Base-by-base conservation (phyloP, 1,140 invertebrate species). In the Bombus haemorrhoidalis region DNA sequence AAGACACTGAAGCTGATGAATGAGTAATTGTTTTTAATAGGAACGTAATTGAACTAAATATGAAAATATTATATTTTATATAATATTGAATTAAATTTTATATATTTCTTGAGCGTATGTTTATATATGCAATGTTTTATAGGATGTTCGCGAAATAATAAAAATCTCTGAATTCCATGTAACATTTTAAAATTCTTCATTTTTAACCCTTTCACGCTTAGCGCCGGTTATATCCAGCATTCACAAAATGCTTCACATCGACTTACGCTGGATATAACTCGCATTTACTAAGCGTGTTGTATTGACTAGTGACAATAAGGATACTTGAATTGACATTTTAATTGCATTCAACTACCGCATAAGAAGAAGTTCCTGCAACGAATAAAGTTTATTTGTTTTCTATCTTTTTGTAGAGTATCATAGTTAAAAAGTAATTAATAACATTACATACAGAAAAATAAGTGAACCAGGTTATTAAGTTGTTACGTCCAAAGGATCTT, bases 1-100 rank as follows among this genome's bases (percentile, higher is more conserved):
- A 82, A 66, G 83, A 78, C 39, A 72, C 43, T 5, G 82, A 87
- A n/a, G 37, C 15, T 64, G 85, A 89, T n/a, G 71, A 57, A 2
- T 88, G 62, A 85, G 43, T 13, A 71, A 68, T 59, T 53, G 64
- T n/a, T 62, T 5, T 22, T 53, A 53, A 53, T 53, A 53, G 47
- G 18, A 22, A 22, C 18, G 47, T 22, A 22, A 53, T 22, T 53
- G 18, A 53, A 53, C 47, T 53, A 22, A 53, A 22, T 53, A 22
- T 53, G 47, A 22, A 47, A 53, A 53, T 53, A 22, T 53, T 8
- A 53, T 53, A 22, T 53, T 53, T 62, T 68, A 34, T 18, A 57
- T 39, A 41, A 69, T n/a, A 37, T 39, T 66, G 15, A 32, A 66
- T 18, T 18, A 66, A 32, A 32, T 18, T 66, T 66, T 32, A n/a